These are phyloP conservation scores for Anguilla pacifica DNA, from an alignment of 2,797 vertebrate species.

Conservation along the genomic window DNA sequence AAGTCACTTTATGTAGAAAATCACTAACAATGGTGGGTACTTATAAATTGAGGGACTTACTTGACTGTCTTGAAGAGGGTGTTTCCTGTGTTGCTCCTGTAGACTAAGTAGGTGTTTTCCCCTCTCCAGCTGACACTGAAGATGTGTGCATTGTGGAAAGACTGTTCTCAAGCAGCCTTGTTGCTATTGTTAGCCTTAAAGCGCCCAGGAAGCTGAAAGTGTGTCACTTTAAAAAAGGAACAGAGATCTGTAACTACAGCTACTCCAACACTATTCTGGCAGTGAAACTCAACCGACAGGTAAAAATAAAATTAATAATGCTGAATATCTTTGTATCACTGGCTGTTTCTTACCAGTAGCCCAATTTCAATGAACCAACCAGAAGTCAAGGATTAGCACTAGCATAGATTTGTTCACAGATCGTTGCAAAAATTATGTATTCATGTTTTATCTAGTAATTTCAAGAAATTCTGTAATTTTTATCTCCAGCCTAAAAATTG, in stretches of 20 bases:
- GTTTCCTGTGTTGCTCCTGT: slow-evolving; percentile 1
- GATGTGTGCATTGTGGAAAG: slow-evolving; percentile 98
- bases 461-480: not conserved
- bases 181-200: slow-evolving; percentile 98
- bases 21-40: not conserved
- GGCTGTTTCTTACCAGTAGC: not conserved
- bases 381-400: not conserved
- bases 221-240: slow-evolving; percentile 99
- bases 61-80: slow-evolving; percentile 7
- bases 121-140: slow-evolving; percentile 86
- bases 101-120: not conserved
- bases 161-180: slow-evolving; percentile 95
- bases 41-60: not conserved
- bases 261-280: slow-evolving; percentile 98
- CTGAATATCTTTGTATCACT: too few species aligned
- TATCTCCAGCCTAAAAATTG: not conserved
- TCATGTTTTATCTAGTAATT: not conserved
- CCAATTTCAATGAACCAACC: not conserved
- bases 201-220: slow-evolving; percentile 97
- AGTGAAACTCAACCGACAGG: slow-evolving; percentile 97
- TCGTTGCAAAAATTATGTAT: not conserved
- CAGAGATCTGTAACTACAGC: slow-evolving; percentile 99
- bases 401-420: not conserved
- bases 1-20: not conserved
- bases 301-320: slow-evolving; percentile 50